Percentiles rank a stretch among this genome's conserved stretches.
These are phyloP conservation scores for Pseudoatta argentina DNA, from an alignment of 1,140 invertebrate genomes.

Conservation along the genomic window DNA sequence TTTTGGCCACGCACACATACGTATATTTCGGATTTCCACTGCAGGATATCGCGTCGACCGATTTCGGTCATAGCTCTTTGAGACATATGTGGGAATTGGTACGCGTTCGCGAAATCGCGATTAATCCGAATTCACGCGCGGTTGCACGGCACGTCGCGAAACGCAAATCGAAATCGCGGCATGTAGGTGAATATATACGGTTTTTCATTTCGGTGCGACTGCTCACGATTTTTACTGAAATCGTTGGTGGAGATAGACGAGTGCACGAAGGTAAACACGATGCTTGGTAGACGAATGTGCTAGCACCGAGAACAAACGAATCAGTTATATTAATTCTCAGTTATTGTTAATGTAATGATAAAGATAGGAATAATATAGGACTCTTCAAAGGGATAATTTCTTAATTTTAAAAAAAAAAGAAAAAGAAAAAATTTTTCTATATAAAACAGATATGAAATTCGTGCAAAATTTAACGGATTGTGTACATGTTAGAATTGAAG, in stretches of 20 bases:
- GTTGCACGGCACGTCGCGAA: slow-evolving; percentile 59
- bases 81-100: slow-evolving; percentile 53
- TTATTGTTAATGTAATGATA: background rate
- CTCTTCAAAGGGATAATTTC: background rate
- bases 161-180: slow-evolving; percentile 63
- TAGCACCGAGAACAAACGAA: background rate
- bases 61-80: slow-evolving; percentile 48
- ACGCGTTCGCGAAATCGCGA: slow-evolving; percentile 45
- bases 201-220: slow-evolving; percentile 63
- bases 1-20: slow-evolving; percentile 24
- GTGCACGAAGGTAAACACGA: slow-evolving; percentile 36
- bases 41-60: slow-evolving; percentile 26
- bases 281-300: slow-evolving; percentile 8
- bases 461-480: background rate
- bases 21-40: slow-evolving; percentile 8
- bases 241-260: slow-evolving; percentile 24
- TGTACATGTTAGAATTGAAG: background rate
- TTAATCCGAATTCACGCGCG: slow-evolving; percentile 62
- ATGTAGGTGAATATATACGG: slow-evolving; percentile 40
- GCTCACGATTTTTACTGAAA: slow-evolving; percentile 19
- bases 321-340: background rate
- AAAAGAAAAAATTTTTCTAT: background rate
- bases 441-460: background rate
- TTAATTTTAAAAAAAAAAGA: background rate
- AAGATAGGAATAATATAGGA: background rate